These are phyloP conservation scores for Antitype chi DNA, from an alignment of 2,888 invertebrate species.

Conservation along the genomic window DNA sequence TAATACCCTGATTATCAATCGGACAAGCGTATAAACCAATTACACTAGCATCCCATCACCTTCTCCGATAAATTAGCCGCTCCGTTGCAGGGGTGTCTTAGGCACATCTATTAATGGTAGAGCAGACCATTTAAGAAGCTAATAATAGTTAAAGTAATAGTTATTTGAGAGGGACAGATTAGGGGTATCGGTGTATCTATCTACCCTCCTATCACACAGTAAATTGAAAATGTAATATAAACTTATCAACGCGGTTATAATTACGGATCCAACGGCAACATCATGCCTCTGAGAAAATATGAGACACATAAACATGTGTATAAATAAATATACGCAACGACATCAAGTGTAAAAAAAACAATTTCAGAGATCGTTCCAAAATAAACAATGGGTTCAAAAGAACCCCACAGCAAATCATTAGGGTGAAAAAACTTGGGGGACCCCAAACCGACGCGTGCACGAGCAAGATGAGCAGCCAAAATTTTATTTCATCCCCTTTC, in stretches of 20 bases:
- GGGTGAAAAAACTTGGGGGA: constrained; percentile 80
- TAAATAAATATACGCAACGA: constrained; percentile 56
- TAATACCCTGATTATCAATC: neutral
- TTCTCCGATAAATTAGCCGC: constrained; percentile 15
- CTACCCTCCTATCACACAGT: constrained; percentile 28
- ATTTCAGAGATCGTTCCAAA: constrained; percentile 75
- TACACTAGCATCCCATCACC: neutral
- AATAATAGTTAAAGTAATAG: constrained; percentile 41
- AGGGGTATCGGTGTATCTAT: constrained; percentile 13
- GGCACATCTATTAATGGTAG: constrained; percentile 11
- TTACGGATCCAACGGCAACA: neutral
- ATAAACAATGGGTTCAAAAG: constrained; percentile 82
- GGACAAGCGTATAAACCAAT: constrained; percentile 1
- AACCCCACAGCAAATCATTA: constrained; percentile 81
- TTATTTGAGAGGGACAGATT: constrained; percentile 43
- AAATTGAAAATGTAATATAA: constrained; percentile 38
- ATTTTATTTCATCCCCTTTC: constrained; percentile 76
- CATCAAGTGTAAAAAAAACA: constrained; percentile 70
- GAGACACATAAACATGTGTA: constrained; percentile 32
- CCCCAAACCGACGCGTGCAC: constrained; percentile 68
- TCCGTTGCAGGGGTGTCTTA: constrained; percentile 11
- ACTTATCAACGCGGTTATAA: constrained; percentile 9
- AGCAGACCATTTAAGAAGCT: constrained; percentile 32
- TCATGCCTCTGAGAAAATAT: constrained; percentile 34
- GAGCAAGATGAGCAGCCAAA: constrained; percentile 81